Evolutionary conservation across 1,140 invertebrate genomes (phyloP).

Genomic region (Thalassaphorura encarpata): DNA sequence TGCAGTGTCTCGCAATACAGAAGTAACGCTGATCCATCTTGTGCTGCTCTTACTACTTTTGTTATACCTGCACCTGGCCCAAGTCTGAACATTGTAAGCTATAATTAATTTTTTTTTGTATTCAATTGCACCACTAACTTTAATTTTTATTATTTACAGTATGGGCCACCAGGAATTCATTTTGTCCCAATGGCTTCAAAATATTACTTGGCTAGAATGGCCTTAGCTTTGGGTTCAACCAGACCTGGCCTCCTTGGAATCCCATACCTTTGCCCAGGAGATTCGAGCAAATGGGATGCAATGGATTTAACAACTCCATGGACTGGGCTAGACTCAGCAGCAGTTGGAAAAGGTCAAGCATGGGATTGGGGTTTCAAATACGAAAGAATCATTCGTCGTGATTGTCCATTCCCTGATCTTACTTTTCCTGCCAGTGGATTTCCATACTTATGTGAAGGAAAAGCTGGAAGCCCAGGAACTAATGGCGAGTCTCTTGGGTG

Average conservation of each 20-base stretch:
- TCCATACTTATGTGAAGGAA: neutral
- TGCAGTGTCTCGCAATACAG: neutral
- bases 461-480: neutral
- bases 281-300: neutral
- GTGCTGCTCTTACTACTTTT: neutral
- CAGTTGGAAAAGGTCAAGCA: neutral
- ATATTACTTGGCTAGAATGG: neutral
- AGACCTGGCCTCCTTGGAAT: too few species aligned
- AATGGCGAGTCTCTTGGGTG: neutral
- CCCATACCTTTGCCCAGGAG: neutral
- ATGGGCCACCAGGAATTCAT: neutral
- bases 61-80: neutral
- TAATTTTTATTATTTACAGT: neutral
- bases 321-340: neutral
- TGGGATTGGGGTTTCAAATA: neutral
- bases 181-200: neutral
- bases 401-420: neutral
- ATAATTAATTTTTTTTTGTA: too few species aligned
- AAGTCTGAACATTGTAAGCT: neutral
- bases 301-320: neutral
- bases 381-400: neutral
- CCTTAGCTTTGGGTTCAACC: neutral
- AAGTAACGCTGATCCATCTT: neutral
- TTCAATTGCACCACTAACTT: neutral
- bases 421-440: neutral